Base-by-base conservation (phyloP, 2,797 vertebrate species). In the Myotis daubentonii region DNA sequence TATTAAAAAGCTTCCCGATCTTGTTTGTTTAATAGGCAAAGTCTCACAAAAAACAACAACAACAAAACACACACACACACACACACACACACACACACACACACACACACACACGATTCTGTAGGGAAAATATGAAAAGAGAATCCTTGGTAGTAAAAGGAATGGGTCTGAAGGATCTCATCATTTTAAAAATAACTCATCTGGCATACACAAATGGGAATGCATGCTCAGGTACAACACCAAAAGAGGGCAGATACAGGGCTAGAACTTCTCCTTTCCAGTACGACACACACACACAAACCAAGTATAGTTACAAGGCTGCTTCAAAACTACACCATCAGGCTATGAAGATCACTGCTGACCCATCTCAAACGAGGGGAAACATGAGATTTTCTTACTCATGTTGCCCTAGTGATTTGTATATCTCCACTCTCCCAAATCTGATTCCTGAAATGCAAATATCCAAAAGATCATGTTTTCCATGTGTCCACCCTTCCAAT, bases 21-120 rank as follows among this genome's bases (percentile, higher is more conserved):
- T 44, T 79, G 44, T 87, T 89, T 90, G 38, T 79, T 95, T 72
- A 88, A 7, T 33, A 93, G 75, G n/a, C 25, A 80, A 92, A 93
- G 88, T 74, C 65, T 90, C 66, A 4, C 23, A 60, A 60, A 60
- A 28, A 60, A 60, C 10, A 3, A 17, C 8, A 44, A 44, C 44
- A 44, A 44, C 44, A 41, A 41, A 7, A 44, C 41, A 44, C 41
- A 44, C 41, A 44, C 20, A 20, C 53, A 23, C 55, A 25, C 57
- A 60, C 57, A 60, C 57, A 60, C 57, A 60, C 25, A 60, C 25
- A 28, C 57, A 28, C 25, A 28, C 25, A 60, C 25, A 28, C 57
- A 60, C 57, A 28, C 23, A 57, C 55, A 60, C 23, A 60, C 10
- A 60, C 10, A 28, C 4, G 4, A 19, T 80, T 57, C 51, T 57